phyloP scores from a whole-genome alignment of 1,140 invertebrate genomes.

The Hylyphantes graminicola region DNA sequence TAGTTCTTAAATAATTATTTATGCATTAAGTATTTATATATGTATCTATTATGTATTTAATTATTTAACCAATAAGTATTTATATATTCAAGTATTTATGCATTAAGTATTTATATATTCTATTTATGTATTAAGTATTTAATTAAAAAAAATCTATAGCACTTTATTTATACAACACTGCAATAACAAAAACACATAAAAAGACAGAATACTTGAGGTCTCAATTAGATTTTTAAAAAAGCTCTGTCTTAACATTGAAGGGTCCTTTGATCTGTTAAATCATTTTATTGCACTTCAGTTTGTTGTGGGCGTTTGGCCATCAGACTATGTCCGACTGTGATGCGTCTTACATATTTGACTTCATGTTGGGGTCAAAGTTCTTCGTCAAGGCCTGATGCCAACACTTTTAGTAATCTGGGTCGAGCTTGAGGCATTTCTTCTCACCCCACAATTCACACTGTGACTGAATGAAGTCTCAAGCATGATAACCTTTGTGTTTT shows the following conservation, averaged over 20 bases:
- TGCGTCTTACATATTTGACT: slow-evolving; percentile 28
- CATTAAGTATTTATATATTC: no score
- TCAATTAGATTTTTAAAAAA: slow-evolving; percentile 32
- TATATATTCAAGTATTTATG: no score
- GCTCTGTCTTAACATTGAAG: neutral
- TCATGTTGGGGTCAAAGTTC: slow-evolving; percentile 56
- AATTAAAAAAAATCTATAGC: slow-evolving; percentile 52
- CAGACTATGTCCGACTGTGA: slow-evolving; percentile 56
- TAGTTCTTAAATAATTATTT: no score
- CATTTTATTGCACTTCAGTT: slow-evolving; percentile 27
- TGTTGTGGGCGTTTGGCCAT: neutral
- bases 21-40: no score
- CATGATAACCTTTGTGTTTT: slow-evolving; percentile 97
- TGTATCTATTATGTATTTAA: no score
- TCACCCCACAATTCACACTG: slow-evolving; percentile 90
- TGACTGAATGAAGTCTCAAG: slow-evolving; percentile 94
- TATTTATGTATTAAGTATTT: no score
- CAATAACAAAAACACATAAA: slow-evolving; percentile 44
- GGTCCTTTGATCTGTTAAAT: slow-evolving; percentile 32
- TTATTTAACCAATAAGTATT: no score
- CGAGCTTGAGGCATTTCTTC: slow-evolving; percentile 82
- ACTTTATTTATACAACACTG: slow-evolving; percentile 52
- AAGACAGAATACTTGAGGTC: slow-evolving; percentile 28
- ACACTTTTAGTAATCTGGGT: slow-evolving; percentile 89
- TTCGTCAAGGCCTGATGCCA: slow-evolving; percentile 82